These are phyloP conservation scores for Drosophila pseudoananassae DNA, from an alignment of 1,140 invertebrate genomes.

Conservation along the genomic window DNA sequence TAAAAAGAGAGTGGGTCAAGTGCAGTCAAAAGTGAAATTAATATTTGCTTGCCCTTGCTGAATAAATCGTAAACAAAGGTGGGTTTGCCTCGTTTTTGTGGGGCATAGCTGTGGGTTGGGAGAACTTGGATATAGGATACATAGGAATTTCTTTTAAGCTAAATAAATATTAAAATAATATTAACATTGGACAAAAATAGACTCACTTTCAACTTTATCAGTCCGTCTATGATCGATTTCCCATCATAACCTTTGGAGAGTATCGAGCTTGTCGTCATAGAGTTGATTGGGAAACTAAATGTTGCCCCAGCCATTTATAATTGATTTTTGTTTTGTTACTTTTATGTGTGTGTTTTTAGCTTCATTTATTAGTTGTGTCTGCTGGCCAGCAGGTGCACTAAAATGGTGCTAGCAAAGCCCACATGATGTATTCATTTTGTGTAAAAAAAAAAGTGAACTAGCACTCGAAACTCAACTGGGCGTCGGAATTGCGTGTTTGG, in stretches of 20 bases:
- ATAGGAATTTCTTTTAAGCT: too few relatives aligned
- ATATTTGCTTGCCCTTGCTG: conserved; percentile 59
- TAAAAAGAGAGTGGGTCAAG: conserved; percentile 77
- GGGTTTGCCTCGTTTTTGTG: conserved; percentile 7
- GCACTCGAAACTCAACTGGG: conserved; percentile 35
- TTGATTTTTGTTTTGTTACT: conserved; percentile 53
- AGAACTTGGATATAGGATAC: too few relatives aligned
- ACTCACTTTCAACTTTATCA: too few relatives aligned
- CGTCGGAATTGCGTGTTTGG: conserved; percentile 40
- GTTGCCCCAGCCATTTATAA: conserved; percentile 48
- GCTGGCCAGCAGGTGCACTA: conserved; percentile 64
- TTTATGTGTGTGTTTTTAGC: conserved; percentile 9
- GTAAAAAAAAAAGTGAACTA: conserved; percentile 8
- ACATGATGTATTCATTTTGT: conserved; percentile 17
- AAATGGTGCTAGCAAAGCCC: conserved; percentile 44
- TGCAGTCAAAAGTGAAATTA: conserved; percentile 81
- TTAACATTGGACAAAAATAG: too few relatives aligned
- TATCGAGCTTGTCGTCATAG: background rate
- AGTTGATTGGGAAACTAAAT: conserved; percentile 1
- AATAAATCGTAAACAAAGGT: conserved; percentile 1
- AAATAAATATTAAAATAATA: too few relatives aligned
- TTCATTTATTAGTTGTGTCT: conserved; percentile 21
- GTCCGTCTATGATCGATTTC: background rate
- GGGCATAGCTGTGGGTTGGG: background rate
- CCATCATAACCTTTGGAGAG: background rate